These are phyloP conservation scores for Fukomys damarensis DNA, from an alignment of 2,113 vertebrate species.

Conservation along the genomic window DNA sequence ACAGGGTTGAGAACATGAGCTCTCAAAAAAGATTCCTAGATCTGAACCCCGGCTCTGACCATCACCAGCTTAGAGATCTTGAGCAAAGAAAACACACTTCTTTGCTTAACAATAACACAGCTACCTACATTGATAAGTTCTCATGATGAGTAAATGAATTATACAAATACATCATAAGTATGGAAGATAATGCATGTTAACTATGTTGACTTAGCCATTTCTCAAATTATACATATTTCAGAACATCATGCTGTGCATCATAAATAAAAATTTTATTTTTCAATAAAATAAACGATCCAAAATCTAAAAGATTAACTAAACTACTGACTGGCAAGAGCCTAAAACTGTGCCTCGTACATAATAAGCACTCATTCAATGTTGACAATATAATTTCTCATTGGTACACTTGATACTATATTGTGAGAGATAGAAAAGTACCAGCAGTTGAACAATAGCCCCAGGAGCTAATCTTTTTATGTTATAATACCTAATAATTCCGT, in stretches of 20 bases:
- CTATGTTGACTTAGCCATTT: background rate
- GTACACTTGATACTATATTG: background rate
- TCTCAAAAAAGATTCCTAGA: background rate
- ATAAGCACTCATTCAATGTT: background rate
- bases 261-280: background rate
- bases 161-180: background rate
- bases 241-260: background rate
- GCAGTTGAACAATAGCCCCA: background rate
- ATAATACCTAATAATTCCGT: background rate
- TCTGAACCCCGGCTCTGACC: background rate
- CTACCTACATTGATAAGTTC: background rate
- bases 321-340: background rate
- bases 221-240: background rate
- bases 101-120: background rate
- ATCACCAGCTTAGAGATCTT: background rate
- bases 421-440: background rate
- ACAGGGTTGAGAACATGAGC: background rate
- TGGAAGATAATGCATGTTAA: background rate
- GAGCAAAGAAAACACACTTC: background rate
- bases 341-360: background rate
- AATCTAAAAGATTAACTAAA: background rate
- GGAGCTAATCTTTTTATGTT: background rate
- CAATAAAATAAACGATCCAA: background rate
- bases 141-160: background rate
- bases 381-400: background rate